Evolutionary conservation across 2,113 vertebrate species (phyloP), one percentile per base, ranked within the genome.

Genomic region (Mirounga angustirostris): DNA sequence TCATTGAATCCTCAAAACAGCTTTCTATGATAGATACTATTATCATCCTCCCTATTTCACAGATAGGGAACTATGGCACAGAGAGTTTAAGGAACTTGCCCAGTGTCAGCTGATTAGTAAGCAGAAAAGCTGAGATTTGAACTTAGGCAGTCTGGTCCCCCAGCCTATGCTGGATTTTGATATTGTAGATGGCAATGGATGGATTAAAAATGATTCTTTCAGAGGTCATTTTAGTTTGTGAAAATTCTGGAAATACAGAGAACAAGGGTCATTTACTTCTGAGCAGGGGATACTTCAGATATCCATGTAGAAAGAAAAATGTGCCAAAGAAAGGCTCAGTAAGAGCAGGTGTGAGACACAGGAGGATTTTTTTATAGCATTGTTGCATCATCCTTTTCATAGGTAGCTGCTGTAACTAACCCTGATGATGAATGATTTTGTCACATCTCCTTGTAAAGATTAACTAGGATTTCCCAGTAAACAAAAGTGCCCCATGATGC

Each of bases 401-500:
- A 71, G 22, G 69, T 50, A 78, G n/a, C 46, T 78, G 24, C 43
- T 65, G 16, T 88, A 85, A 86, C 85, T 74, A 50, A 85, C 21
- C 36, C 21, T 54, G 24, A 85, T 86, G 59, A 86, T 65, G 71
- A 73, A 76, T 86, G 54, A 58, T 88, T 90, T 73, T 97, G 74
- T 94, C 24, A 58, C 26, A 36, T 87, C 18, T 61, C 26, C 69
- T 84, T 91, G 80, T 82, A 63, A 92, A 95, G 93, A 88, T 94
- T 94, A 92, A 69, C 11, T 50, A 94, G 79, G 40, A 71, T 80
- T 97, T 97, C 58, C 56, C 33, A 54, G 56, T 74, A 95, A 96
- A 76, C 28, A 83, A 87, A 95, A 82, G 28, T 73, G n/a, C 5
- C 18, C 43, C 1, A 1, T 59, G 59, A 92, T 56, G 18, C 28